A percentile compares a stretch with the other conserved stretches of the same genome.
These are phyloP conservation scores for Sus cebifrons DNA, from an alignment of 2,797 vertebrate species.

Conservation along the genomic window DNA sequence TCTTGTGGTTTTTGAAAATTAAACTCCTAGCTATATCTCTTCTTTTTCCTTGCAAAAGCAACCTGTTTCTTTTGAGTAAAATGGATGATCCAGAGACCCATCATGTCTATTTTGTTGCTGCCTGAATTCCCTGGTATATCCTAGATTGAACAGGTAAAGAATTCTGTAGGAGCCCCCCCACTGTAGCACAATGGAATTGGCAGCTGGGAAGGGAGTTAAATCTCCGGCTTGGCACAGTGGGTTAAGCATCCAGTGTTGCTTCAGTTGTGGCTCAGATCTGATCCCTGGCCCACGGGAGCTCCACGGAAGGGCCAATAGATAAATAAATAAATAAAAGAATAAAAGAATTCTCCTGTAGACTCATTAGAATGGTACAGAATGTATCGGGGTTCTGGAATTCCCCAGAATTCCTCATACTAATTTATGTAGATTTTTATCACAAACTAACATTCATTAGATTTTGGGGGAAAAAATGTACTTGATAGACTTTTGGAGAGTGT, in stretches of 20 bases:
- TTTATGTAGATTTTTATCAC: conserved; percentile 31
- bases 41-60: conserved; percentile 5
- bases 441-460: background rate
- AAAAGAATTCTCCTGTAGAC: background rate
- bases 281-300: no score
- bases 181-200: no score
- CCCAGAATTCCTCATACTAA: background rate
- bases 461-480: background rate
- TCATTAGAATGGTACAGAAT: background rate
- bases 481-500: background rate
- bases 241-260: no score
- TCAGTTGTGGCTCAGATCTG: no score
- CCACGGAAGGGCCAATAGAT: no score
- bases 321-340: no score
- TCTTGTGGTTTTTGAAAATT: background rate
- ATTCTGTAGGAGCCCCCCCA: background rate
- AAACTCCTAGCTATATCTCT: background rate
- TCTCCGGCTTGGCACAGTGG: no score
- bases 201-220: no score
- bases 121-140: background rate
- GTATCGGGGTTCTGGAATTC: background rate
- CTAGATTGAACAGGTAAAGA: background rate
- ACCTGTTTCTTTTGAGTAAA: background rate
- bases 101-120: conserved; percentile 31
- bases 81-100: background rate